Evolutionary conservation across 2,888 invertebrate genomes (phyloP).

Genomic region (Mimachlamys varia): DNA sequence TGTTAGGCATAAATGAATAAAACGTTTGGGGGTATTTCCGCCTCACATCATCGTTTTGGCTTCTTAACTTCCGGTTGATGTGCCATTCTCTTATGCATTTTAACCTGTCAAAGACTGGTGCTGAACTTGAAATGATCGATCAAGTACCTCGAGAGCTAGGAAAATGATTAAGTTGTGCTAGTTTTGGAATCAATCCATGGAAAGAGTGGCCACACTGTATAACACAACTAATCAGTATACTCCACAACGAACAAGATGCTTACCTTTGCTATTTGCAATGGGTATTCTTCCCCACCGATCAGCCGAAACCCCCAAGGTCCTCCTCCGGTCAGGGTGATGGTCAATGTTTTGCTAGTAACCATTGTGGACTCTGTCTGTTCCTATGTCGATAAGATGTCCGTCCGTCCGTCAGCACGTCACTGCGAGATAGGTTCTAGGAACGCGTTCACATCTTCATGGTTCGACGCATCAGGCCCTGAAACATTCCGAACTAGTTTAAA

Average conservation of each 20-base stretch:
- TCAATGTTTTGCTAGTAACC: slow-evolving; percentile 70
- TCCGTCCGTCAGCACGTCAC: slow-evolving; percentile 26
- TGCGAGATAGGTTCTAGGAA: not conserved
- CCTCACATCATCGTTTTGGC: too few species aligned
- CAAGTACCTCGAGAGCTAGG: too few species aligned
- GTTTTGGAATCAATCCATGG: too few species aligned
- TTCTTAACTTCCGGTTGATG: too few species aligned
- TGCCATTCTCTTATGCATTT: too few species aligned
- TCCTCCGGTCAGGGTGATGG: slow-evolving; percentile 75
- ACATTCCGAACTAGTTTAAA: not conserved
- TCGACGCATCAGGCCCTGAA: slow-evolving; percentile 1
- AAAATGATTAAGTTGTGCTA: too few species aligned
- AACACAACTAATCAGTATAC: too few species aligned
- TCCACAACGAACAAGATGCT: slow-evolving; percentile 46
- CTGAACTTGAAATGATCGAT: too few species aligned
- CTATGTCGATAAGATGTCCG: slow-evolving; percentile 35
- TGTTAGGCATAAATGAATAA: too few species aligned
- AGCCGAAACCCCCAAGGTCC: slow-evolving; percentile 81
- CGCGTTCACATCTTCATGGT: slow-evolving; percentile 18
- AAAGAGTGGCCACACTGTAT: too few species aligned
- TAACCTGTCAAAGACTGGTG: too few species aligned
- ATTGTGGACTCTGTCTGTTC: slow-evolving; percentile 53
- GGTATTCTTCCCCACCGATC: slow-evolving; percentile 76
- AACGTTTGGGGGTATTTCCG: too few species aligned
- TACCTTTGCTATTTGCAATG: slow-evolving; percentile 80